Base-by-base conservation (phyloP, 2,113 vertebrate genomes). In the Gallinago jamesoni region DNA sequence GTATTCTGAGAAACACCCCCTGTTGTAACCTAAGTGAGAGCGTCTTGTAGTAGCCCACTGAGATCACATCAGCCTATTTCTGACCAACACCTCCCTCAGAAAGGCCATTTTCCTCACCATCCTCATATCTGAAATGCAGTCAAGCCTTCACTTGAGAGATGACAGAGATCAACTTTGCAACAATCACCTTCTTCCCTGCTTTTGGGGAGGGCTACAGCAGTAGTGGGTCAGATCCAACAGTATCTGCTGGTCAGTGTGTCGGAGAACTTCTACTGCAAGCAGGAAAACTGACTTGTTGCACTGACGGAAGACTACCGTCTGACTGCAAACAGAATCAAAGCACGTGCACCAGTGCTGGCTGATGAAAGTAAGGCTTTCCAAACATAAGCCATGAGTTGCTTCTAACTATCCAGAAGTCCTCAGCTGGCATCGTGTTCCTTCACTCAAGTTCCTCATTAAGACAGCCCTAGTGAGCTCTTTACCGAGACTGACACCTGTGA, bases 271-370 rank as follows among this genome's bases (percentile, higher is more conserved):
- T 64, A 43, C 27, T 12, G 30, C 68, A 57, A 35, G 39, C 59
- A 55, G 3, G 14, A 59, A 66, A 69, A 18, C 56, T 25, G 21
- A 31, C 6, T 35, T 45, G 35, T 22, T 75, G 37, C n/a, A 37
- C 24, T 10, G n/a, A 47, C 1, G 2, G 59, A 60, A 52, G 21
- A 57, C 30, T 37, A 37, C 43, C 6, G 2, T 25, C 22, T 52
- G 74, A 60, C 16, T 52, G 66, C 30, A 82, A 82, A 87, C 8
- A 62, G 82, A 92, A 64, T 41, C 28, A 53, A 92, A 85, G 45
- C 31, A 60, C 0, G 0, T 59, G 39, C 39, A n/a, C 22, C 5
- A 1, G 63, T 37, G 13, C 31, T 59, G 27, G 43, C 30, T 0
- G 0, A 37, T 45, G 35, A 43, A 64, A 78, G 52, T 28, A 59